A percentile compares a stretch with the other conserved stretches of the same genome.
Conservation (phyloP, 2,888 invertebrate species). For the Nomada lathburiana region DNA sequence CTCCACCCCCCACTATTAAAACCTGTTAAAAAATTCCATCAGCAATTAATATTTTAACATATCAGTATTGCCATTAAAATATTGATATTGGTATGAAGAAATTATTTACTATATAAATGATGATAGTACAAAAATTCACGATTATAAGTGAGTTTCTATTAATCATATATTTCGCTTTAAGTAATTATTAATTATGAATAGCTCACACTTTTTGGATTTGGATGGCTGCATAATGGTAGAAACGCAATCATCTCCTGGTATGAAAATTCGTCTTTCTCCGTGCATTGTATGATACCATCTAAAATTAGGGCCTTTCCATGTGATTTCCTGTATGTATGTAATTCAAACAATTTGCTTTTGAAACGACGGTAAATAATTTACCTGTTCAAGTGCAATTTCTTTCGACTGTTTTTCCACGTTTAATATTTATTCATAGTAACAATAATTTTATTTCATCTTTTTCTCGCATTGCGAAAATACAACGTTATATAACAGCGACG, state of each 20-base stretch:
- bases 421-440: background rate
- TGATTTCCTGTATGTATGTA: slow-evolving; percentile 86
- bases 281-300: slow-evolving; percentile 98
- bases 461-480: no score
- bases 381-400: background rate
- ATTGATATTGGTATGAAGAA: background rate
- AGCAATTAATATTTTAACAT: background rate
- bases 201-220: slow-evolving; percentile 92
- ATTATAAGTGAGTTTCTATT: background rate
- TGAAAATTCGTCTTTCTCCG: slow-evolving; percentile 97
- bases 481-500: no score
- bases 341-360: slow-evolving; percentile 20
- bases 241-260: slow-evolving; percentile 99
- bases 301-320: slow-evolving; percentile 95
- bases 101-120: background rate
- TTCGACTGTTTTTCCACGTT: background rate
- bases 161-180: no score
- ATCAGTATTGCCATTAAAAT: background rate
- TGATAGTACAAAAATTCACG: background rate
- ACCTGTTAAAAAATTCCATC: slow-evolving; percentile 84
- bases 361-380: background rate
- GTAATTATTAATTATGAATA: background rate
- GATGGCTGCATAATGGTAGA: slow-evolving; percentile 95
- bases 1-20: slow-evolving; percentile 98
- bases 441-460: background rate